phyloP scores from a whole-genome alignment of 2,113 vertebrate genomes.

The Hydropotes inermis region DNA sequence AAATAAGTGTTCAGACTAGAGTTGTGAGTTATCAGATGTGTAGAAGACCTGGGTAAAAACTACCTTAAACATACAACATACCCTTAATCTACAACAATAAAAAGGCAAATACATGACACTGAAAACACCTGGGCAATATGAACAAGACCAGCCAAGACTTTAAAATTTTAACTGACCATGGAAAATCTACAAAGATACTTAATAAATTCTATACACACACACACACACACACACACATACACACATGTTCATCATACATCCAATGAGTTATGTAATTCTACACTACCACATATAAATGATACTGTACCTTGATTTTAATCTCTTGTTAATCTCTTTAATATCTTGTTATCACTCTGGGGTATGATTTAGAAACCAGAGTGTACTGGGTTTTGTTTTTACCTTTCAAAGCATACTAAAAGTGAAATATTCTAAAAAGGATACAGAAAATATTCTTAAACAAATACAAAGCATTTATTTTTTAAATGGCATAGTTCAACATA shows the following conservation, averaged over 20 bases:
- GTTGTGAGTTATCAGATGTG: not conserved
- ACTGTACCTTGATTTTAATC: not conserved
- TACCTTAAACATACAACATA: not conserved
- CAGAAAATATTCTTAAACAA: slow-evolving; percentile 60
- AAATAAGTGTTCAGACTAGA: not conserved
- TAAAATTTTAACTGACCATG: not conserved
- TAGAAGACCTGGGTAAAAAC: not conserved
- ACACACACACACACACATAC: not conserved
- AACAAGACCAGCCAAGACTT: not conserved
- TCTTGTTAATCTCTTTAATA: not conserved
- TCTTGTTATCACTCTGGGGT: not conserved
- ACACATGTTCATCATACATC: not conserved
- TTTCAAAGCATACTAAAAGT: slow-evolving; percentile 18
- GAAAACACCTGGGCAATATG: not conserved
- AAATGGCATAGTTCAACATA: slow-evolving; percentile 69
- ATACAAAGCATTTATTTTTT: slow-evolving; percentile 71
- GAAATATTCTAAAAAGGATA: not conserved
- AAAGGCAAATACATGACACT: not conserved
- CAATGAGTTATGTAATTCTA: not conserved
- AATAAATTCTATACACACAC: not conserved
- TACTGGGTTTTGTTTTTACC: not conserved
- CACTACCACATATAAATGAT: not conserved
- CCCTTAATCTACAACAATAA: not conserved
- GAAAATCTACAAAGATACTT: not conserved
- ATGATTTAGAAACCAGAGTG: not conserved